These are phyloP conservation scores for Biston stratarius DNA, from an alignment of 2,888 invertebrate species.

Conservation along the genomic window DNA sequence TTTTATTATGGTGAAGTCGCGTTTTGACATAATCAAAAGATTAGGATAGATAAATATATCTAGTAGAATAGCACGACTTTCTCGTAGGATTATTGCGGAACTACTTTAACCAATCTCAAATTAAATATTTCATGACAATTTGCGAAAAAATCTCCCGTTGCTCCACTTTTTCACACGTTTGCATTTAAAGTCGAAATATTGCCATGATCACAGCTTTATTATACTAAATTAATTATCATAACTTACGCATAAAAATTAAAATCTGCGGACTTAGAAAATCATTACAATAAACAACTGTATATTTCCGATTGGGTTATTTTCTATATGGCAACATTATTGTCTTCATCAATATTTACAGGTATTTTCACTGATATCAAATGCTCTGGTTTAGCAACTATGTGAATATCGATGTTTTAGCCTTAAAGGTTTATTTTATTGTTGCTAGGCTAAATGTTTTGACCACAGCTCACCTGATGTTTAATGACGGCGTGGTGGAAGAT, in stretches of 20 bases:
- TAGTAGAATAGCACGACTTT: too few species aligned
- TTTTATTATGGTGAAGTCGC: too few species aligned
- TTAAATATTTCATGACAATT: too few species aligned
- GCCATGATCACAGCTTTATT: neutral
- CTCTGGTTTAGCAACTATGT: conserved; percentile 1
- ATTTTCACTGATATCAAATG: conserved; percentile 27
- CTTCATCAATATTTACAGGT: conserved; percentile 33
- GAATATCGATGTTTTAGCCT: conserved; percentile 5
- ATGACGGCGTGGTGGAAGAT: too few species aligned
- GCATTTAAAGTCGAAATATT: neutral
- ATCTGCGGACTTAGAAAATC: conserved; percentile 23
- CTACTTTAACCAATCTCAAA: too few species aligned
- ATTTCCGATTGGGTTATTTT: conserved; percentile 27
- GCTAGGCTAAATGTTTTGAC: too few species aligned
- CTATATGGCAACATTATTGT: conserved; percentile 26
- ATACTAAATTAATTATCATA: conserved; percentile 32
- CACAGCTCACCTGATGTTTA: too few species aligned
- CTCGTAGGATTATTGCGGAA: too few species aligned
- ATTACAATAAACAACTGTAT: conserved; percentile 39
- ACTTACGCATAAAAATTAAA: conserved; percentile 28
- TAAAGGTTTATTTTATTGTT: conserved; percentile 19
- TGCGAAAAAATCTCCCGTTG: too few species aligned
- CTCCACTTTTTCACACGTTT: too few species aligned
- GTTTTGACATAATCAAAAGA: too few species aligned
- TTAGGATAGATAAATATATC: too few species aligned